Base-by-base conservation (phyloP, 1,140 invertebrate species). In the Platyscapa corneri region DNA sequence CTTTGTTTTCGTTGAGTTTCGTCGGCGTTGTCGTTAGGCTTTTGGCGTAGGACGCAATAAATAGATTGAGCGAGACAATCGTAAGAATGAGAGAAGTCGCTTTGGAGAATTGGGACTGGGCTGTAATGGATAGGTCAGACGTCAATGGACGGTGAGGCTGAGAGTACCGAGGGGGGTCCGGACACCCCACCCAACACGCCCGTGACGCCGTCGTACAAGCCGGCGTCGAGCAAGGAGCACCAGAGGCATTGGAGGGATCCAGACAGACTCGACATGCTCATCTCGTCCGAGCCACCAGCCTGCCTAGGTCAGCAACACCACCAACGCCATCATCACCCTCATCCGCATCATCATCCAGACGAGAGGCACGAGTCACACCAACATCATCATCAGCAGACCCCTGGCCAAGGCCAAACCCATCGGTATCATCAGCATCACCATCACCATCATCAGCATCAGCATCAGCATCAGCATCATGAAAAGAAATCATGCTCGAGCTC, bases 181-280 rank as follows among this genome's bases (percentile, higher is more conserved):
- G 93, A 94, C 89, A 95, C 95, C 87, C 93, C 92, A 89, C 94
- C 94, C 88, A 94, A 94, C 86, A 95, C 94, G 91, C 92, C 92
- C 39, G 93, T 93, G 85, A 93, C 91, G 84, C 91, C 92, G 89
- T 92, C 91, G 90, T 90, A 90, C 88, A 94, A 92, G 91, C 75
- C 85, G 56, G 32, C 42, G 30, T 30, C 87, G 87, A 88, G 89
- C 85, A 91, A 86, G 92, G 92, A 92, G 76, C 90, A 91, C 86
- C 87, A 86, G 72, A 86, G 87, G 82, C 88, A 85, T 82, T 90
- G 86, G 90, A 89, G 83, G 88, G 87, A 88, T 30, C 18, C 39
- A n/a, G 88, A 88, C 46, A 64, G 77, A 32, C 46, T 56, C 72
- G 79, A 77, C 30, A 78, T 18, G 64, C 67, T 84, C 86, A 87